Base-by-base conservation (phyloP, 2,797 vertebrate species). In the Alca torda region DNA sequence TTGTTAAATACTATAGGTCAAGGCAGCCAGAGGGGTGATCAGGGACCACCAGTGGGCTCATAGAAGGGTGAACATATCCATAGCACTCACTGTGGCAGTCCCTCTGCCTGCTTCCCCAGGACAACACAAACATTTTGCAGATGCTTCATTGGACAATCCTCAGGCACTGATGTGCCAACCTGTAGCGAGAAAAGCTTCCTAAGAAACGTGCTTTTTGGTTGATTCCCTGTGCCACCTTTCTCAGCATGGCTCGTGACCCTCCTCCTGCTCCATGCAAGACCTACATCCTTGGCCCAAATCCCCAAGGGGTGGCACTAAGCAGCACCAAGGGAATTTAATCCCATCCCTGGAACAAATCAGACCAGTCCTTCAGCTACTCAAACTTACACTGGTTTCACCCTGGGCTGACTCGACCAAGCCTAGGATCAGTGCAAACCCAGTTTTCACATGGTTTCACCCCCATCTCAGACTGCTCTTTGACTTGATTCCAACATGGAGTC, bases 251-350 rank as follows among this genome's bases (percentile, higher is more conserved):
- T 79, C 51, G 4, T 37, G 35, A 67, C 20, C 4, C 13, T 85
- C 7, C 25, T 77, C 24, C 53, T 46, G 20, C 23, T 81, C 51
- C 45, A 7, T 28, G 39, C 9, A 56, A 35, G 31, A 85, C 6
- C 13, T 35, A 3, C 9, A 10, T 20, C 26, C 39, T 82, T 1
- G 1, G 20, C 8, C 43, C 25, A 25, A 43, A 0, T 41, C 43
- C 56, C 25, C 30, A 9, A 59, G 6, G 14, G 12, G 3, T 39
- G 11, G 31, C 69, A 77, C 33, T 12, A 13, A 28, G 14, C 1
- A 3, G 20, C 45, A 79, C 31, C 4, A 30, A n/a, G 21, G 26
- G 6, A 21, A 2, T 45, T 50, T 26, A 31, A 46, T 48, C 59
- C 51, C 21, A 48, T 5, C 35, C 21, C 24, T 20, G 10, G 4